Percentiles rank a stretch among this genome's conserved stretches.
phyloP scores from a whole-genome alignment of 2,113 vertebrate species.

The Nestor notabilis region DNA sequence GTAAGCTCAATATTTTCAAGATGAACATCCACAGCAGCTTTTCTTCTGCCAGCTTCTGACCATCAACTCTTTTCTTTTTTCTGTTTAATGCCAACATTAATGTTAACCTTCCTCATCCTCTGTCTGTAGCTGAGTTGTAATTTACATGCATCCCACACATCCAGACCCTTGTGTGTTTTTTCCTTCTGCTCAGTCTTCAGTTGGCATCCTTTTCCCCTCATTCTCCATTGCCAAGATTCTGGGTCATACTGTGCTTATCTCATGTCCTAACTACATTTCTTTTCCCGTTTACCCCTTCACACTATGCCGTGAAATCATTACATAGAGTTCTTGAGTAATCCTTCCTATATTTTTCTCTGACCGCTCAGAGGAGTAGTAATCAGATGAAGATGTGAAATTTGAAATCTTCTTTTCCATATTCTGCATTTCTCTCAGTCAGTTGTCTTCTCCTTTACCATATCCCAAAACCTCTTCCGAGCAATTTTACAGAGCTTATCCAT shows the following conservation, averaged over 20 bases:
- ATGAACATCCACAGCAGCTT: constrained; percentile 3
- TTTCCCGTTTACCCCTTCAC: not conserved
- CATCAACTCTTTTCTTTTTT: not conserved
- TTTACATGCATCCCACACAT: constrained; percentile 3
- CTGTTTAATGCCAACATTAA: not conserved
- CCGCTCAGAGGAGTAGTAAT: not conserved
- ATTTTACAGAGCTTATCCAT: not conserved
- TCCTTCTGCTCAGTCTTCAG: not conserved
- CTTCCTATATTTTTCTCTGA: not conserved
- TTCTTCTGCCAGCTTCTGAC: not conserved
- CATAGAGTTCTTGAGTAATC: not conserved
- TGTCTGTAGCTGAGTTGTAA: not conserved
- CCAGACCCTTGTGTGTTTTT: not conserved
- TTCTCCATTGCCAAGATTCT: not conserved
- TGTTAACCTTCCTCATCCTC: not conserved
- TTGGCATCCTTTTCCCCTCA: not conserved
- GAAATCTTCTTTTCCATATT: not conserved
- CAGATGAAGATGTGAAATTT: not conserved
- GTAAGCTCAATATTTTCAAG: constrained; percentile 42
- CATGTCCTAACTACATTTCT: not conserved
- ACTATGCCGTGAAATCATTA: not conserved
- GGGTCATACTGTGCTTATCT: not conserved
- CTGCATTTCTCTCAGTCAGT: not conserved
- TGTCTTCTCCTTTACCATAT: not conserved
- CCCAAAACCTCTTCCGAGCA: not conserved